Percentiles rank a stretch among this genome's conserved stretches.
phyloP scores from a whole-genome alignment of 92 coral and sea anemone species.

The Chrysogorgia sp. region DNA sequence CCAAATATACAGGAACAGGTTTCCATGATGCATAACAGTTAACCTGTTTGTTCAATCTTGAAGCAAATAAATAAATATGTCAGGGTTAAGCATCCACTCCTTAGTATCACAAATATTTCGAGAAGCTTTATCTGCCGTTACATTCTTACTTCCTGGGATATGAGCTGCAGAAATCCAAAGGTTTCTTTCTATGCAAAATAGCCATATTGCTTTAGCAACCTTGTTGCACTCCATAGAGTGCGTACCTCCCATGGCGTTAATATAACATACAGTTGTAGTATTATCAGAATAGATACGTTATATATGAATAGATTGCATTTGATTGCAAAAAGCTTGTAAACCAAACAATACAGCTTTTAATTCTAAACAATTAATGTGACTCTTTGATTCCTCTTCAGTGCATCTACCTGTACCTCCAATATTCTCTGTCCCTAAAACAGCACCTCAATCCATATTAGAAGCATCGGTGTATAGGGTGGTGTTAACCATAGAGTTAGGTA shows the following conservation, averaged over 20 bases:
- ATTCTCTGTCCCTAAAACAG: too few species aligned
- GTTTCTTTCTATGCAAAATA: slow-evolving; percentile 40
- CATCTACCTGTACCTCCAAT: too few species aligned
- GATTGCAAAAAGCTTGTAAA: not conserved
- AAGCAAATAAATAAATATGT: slow-evolving; percentile 29
- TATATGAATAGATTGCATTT: not conserved
- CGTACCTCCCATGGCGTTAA: slow-evolving; percentile 57
- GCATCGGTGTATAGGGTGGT: too few species aligned
- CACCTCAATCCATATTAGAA: too few species aligned
- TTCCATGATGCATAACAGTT: too few species aligned
- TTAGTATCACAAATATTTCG: slow-evolving; percentile 32
- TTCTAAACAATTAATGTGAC: too few species aligned
- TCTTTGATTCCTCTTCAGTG: too few species aligned
- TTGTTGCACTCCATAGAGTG: slow-evolving; percentile 38
- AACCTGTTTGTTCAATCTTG: too few species aligned
- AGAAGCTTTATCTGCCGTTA: slow-evolving; percentile 36
- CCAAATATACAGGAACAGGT: too few species aligned
- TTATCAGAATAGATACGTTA: not conserved
- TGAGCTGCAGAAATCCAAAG: slow-evolving; percentile 51
- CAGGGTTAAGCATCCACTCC: slow-evolving; percentile 48
- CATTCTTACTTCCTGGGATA: slow-evolving; percentile 47
- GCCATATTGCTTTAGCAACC: slow-evolving; percentile 43
- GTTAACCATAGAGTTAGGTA: too few species aligned
- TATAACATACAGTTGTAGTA: slow-evolving; percentile 10
- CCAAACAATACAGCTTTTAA: too few species aligned